These are phyloP conservation scores for Volucella inflata DNA, from an alignment of 2,888 invertebrate species.

Conservation along the genomic window DNA sequence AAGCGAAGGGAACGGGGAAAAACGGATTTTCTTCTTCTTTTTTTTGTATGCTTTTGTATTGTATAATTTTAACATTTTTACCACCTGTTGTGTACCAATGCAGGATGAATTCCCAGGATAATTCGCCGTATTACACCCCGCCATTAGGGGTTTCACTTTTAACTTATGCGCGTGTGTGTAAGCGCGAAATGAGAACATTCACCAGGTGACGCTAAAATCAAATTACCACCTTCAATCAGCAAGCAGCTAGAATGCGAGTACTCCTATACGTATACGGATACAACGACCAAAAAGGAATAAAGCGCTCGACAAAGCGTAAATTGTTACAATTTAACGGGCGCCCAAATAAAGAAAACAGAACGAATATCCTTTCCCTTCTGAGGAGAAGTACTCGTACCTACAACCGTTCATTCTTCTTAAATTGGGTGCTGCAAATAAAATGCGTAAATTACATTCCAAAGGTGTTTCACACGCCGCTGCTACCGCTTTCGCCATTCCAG, in stretches of 20 bases:
- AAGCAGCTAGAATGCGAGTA: constrained; percentile 50
- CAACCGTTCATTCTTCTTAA: neutral
- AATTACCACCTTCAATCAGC: constrained; percentile 75
- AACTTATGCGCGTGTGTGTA: constrained; percentile 60
- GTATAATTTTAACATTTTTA: constrained; percentile 73
- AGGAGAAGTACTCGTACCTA: too few species aligned
- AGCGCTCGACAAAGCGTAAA: constrained; percentile 56
- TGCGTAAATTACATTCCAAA: constrained; percentile 66
- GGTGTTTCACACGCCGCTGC: constrained; percentile 45
- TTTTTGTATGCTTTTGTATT: neutral
- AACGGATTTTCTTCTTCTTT: constrained; percentile 44
- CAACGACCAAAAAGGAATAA: neutral
- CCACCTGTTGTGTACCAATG: constrained; percentile 69
- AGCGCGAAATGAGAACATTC: constrained; percentile 71
- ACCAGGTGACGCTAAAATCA: constrained; percentile 74
- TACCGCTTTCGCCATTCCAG: too few species aligned
- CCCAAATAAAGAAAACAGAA: constrained; percentile 11
- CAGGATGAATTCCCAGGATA: constrained; percentile 6
- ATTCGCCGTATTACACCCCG: constrained; percentile 40
- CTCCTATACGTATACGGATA: neutral
- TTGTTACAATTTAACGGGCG: constrained; percentile 41
- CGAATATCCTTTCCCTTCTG: too few species aligned
- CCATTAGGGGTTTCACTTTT: constrained; percentile 67
- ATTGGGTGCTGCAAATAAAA: constrained; percentile 71
- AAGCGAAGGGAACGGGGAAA: neutral